phyloP scores from a whole-genome alignment of 2,797 vertebrate species.

The Meriones psammophilus region DNA sequence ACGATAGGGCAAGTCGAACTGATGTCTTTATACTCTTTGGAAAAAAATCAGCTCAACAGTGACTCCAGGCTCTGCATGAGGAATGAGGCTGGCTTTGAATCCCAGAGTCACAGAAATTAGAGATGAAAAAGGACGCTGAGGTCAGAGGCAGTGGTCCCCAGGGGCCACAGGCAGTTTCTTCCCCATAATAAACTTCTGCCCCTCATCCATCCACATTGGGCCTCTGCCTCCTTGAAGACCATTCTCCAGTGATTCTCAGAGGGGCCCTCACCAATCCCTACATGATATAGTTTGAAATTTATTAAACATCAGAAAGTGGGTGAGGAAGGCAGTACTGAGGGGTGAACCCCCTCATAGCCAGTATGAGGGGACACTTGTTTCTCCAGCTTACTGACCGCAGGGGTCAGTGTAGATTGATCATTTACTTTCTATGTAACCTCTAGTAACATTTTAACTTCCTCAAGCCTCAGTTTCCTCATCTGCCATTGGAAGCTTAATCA shows the following conservation, averaged over 20 bases:
- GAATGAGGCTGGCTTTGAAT: constrained; percentile 29
- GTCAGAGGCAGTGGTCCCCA: not conserved
- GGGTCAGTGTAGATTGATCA: too few species aligned
- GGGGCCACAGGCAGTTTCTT: not conserved
- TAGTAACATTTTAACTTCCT: constrained; percentile 2
- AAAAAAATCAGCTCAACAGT: constrained; percentile 41
- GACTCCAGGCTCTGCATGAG: not conserved
- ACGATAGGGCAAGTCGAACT: constrained; percentile 38
- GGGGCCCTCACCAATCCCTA: fast-evolving
- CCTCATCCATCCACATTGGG: not conserved
- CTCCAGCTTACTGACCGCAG: too few species aligned
- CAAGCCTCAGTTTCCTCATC: not conserved
- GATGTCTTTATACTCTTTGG: constrained; percentile 53
- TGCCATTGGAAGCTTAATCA: not conserved
- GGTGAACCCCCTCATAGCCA: not conserved
- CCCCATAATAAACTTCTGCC: not conserved
- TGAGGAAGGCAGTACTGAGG: not conserved
- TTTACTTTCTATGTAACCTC: not conserved
- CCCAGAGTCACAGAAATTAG: constrained; percentile 47
- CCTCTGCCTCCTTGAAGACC: not conserved
- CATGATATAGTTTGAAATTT: constrained; percentile 27
- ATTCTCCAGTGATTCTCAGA: not conserved
- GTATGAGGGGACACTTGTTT: not conserved
- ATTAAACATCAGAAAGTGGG: not conserved
- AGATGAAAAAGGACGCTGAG: not conserved